A percentile compares a stretch with the other conserved stretches of the same genome.
phyloP scores from a whole-genome alignment of 2,888 invertebrate genomes.

The Sclerodermus sp. region DNA sequence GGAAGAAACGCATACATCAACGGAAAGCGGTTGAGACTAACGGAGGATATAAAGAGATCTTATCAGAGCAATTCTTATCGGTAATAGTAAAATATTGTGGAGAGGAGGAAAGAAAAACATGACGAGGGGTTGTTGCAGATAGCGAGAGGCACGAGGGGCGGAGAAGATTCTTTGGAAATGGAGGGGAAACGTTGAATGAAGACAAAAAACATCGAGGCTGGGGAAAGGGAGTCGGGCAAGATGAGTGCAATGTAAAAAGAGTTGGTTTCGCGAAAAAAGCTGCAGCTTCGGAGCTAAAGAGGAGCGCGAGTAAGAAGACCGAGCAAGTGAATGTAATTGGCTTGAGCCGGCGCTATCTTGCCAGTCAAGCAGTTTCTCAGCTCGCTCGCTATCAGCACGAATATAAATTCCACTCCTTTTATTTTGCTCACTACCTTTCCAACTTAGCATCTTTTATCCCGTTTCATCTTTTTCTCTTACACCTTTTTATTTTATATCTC shows the following conservation, averaged over 20 bases:
- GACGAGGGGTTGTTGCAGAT: too few relatives aligned
- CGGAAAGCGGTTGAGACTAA: too few relatives aligned
- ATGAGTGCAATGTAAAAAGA: conserved; percentile 5
- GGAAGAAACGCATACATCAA: too few relatives aligned
- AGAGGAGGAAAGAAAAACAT: too few relatives aligned
- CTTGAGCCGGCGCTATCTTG: conserved; percentile 49
- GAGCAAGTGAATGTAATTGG: conserved; percentile 55
- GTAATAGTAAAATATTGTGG: too few relatives aligned
- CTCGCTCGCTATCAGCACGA: conserved; percentile 50
- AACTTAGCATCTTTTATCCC: conserved; percentile 14
- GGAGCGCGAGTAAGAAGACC: conserved; percentile 31
- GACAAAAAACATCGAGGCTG: background rate
- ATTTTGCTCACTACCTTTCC: conserved; percentile 29
- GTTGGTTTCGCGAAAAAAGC: conserved; percentile 23
- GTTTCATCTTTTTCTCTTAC: background rate
- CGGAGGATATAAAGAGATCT: too few relatives aligned
- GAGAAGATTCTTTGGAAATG: too few relatives aligned
- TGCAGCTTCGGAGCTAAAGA: conserved; percentile 26
- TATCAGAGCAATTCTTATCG: too few relatives aligned
- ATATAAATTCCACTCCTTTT: conserved; percentile 50
- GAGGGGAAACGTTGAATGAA: background rate
- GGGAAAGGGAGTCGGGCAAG: conserved; percentile 2
- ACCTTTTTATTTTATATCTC: too few relatives aligned
- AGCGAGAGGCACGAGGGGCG: too few relatives aligned
- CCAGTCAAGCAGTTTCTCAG: conserved; percentile 53